Conservation (phyloP, 2,797 vertebrate genomes). For the Xenopus petersii region DNA sequence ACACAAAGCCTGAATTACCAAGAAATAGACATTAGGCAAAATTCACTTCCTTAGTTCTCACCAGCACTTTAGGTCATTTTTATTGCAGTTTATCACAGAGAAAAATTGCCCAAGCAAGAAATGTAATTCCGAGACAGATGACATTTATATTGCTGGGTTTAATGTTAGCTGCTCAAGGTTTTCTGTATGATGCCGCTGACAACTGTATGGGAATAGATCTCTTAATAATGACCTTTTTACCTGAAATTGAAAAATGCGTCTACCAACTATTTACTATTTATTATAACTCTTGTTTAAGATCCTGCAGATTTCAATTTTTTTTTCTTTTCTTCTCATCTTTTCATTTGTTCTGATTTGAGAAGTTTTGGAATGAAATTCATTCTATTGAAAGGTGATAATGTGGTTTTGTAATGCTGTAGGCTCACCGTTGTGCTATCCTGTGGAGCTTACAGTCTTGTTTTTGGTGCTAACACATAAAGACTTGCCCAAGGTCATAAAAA, state of each 20-base stretch:
- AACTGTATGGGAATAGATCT: constrained; percentile 40
- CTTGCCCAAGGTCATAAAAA: no score
- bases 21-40: constrained; percentile 17
- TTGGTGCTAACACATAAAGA: no score
- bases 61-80: constrained; percentile 39
- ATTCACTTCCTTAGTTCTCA: constrained; percentile 20
- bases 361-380: no score
- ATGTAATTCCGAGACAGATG: constrained; percentile 46
- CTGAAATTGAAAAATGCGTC: constrained; percentile 45
- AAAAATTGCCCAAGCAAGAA: constrained; percentile 47
- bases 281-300: constrained; percentile 28
- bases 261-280: constrained; percentile 43
- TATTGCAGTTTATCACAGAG: constrained; percentile 45
- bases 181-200: constrained; percentile 33
- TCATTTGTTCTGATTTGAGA: neutral
- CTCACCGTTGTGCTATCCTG: neutral
- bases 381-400: no score
- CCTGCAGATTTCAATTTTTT: neutral
- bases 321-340: constrained; percentile 20
- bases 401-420: no score
- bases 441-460: neutral
- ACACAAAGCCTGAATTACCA: constrained; percentile 5
- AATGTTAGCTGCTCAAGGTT: constrained; percentile 48
- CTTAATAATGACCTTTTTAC: constrained; percentile 49
- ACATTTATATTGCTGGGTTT: constrained; percentile 47